These are phyloP conservation scores for Xenopus petersii DNA, from an alignment of 2,797 vertebrate species.

Conservation along the genomic window DNA sequence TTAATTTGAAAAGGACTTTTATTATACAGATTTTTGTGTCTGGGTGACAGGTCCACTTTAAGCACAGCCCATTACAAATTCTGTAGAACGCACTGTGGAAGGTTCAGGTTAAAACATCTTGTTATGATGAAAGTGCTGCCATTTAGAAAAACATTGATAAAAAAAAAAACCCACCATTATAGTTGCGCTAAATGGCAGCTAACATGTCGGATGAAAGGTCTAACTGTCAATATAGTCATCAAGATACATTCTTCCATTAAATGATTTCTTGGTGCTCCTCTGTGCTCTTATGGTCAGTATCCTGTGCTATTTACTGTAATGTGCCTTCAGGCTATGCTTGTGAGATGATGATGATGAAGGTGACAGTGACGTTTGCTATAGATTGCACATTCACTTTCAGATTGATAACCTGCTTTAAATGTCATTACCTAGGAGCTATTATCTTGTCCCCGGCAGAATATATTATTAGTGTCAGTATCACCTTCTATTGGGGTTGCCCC, in stretches of 20 bases:
- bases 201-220: not conserved
- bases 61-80: too few relatives aligned
- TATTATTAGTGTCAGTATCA: too few relatives aligned
- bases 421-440: not conserved
- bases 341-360: not conserved
- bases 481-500: too few relatives aligned
- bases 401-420: not conserved
- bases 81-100: not conserved
- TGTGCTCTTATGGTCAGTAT: not conserved
- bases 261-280: not conserved
- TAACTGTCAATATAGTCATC: not conserved
- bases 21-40: too few relatives aligned
- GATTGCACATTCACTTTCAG: not conserved
- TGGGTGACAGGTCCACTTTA: too few relatives aligned
- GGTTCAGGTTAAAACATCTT: not conserved
- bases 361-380: not conserved
- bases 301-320: not conserved
- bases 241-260: not conserved
- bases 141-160: constrained; percentile 1
- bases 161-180: not conserved
- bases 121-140: not conserved
- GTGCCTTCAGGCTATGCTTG: not conserved
- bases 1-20: too few relatives aligned
- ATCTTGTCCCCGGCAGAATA: too few relatives aligned
- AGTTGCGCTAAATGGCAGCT: not conserved